Evolutionary conservation across 2,888 invertebrate species (phyloP), one percentile per base, ranked within the genome.

Genomic region (Mythimna pallens): DNA sequence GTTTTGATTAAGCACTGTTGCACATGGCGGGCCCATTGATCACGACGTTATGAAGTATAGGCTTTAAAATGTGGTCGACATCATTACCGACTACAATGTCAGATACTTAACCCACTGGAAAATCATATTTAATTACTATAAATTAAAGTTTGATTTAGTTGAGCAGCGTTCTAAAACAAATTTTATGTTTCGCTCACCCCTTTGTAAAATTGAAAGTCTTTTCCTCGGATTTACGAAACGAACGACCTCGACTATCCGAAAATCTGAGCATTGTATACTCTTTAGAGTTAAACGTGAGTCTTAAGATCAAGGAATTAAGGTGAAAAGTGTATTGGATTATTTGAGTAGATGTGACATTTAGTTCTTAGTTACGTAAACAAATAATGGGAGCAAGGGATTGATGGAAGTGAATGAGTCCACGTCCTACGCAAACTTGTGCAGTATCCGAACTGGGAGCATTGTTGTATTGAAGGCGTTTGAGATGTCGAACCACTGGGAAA

Each of bases 1-100:
- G 92, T 94, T 94, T 94, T 93, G 94, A 95, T 94, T 93, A 94
- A 93, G 90, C 91, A 93, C 93, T 93, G 93, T 93, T 92, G 89
- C 89, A 91, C 85, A 89, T 89, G 90, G 88, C 91, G 92, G 90
- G 78, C 87, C 88, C 86, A 80, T 82, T 80, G 79, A 82, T 67
- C 71, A 70, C 73, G 74, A 84, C 81, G 83, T 70, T 86, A 80
- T 82, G 82, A 82, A 82, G 78, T 58, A 59, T 34, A 54, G 66
- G 72, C 77, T 86, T 82, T 84, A 84, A 85, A 88, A 85, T 87
- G 84, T 84, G 76, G 71, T 76, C 65, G 67, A 59, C 70, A 65
- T 77, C 54, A 77, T 80, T 80, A 78, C 66, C 65, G 30, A 64
- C 25, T 67, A 63, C 65, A 76, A 65, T 64, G 36, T 55, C 69